phyloP scores from a whole-genome alignment of 2,888 invertebrate species.

The Lysandra coridon region DNA sequence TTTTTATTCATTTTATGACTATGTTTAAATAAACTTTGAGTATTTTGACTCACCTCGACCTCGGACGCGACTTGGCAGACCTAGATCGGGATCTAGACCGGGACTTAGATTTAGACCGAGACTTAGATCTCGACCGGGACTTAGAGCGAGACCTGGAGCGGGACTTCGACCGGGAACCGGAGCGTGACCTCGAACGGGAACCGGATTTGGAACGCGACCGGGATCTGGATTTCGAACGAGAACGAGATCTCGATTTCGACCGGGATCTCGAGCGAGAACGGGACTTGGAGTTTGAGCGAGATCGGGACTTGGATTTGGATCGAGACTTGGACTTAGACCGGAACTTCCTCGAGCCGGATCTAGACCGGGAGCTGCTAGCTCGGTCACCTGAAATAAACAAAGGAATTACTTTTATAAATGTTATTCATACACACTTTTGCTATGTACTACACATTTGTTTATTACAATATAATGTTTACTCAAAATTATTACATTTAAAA shows the following conservation, averaged over 20 bases:
- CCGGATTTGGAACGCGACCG: slow-evolving; percentile 44
- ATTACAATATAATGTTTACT: no score
- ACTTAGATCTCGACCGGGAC: slow-evolving; percentile 43
- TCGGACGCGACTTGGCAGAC: not conserved
- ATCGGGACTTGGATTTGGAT: slow-evolving; percentile 41
- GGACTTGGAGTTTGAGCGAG: slow-evolving; percentile 39
- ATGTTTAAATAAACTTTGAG: not conserved
- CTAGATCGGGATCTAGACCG: slow-evolving; percentile 44
- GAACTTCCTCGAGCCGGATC: slow-evolving; percentile 38
- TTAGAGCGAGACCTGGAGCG: slow-evolving; percentile 44
- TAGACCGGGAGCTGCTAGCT: slow-evolving; percentile 45
- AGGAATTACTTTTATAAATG: slow-evolving; percentile 34
- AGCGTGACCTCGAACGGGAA: slow-evolving; percentile 49
- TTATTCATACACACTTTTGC: not conserved
- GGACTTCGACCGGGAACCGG: slow-evolving; percentile 52
- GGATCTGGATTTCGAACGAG: slow-evolving; percentile 36
- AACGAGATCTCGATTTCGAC: slow-evolving; percentile 40
- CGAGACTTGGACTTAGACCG: slow-evolving; percentile 40
- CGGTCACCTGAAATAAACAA: slow-evolving; percentile 43
- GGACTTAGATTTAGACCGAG: slow-evolving; percentile 9
- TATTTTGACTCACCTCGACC: not conserved
- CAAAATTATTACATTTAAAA: no score
- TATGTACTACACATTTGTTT: no score
- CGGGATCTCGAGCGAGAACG: slow-evolving; percentile 40
- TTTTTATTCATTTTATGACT: not conserved